phyloP scores from a whole-genome alignment of 1,140 invertebrate species.

The Drosophila biarmipes region DNA sequence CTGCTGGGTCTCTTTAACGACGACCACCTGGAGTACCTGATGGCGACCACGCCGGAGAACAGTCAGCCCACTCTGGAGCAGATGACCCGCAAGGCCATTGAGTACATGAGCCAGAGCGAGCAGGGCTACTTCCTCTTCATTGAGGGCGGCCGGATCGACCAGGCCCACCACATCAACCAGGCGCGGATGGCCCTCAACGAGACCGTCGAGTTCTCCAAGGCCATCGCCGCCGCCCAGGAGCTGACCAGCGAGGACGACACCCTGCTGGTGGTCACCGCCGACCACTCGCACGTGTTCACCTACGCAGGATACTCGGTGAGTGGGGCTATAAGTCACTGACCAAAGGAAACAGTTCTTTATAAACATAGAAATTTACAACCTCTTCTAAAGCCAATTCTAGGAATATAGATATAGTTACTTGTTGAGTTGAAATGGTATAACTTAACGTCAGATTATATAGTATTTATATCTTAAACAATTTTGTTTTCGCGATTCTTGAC shows the following conservation, averaged over 20 bases:
- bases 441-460: no score
- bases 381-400: no score
- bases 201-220: slow-evolving; percentile 87
- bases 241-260: slow-evolving; percentile 87
- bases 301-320: slow-evolving; percentile 87
- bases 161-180: slow-evolving; percentile 91
- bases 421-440: no score
- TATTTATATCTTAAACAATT: no score
- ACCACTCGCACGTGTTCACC: slow-evolving; percentile 89
- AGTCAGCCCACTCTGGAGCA: slow-evolving; percentile 89
- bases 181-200: slow-evolving; percentile 89
- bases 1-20: slow-evolving; percentile 86
- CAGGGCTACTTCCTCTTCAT: slow-evolving; percentile 88
- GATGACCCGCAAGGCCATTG: slow-evolving; percentile 93
- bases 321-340: neutral
- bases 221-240: slow-evolving; percentile 85
- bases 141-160: slow-evolving; percentile 91
- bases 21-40: slow-evolving; percentile 85
- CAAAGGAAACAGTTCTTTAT: no score
- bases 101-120: slow-evolving; percentile 87
- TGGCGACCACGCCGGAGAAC: slow-evolving; percentile 84
- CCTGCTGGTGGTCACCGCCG: slow-evolving; percentile 88
- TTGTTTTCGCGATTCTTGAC: no score
- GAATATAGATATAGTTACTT: no score
- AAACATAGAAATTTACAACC: no score